Percentiles rank a stretch among this genome's conserved stretches.
phyloP scores from a whole-genome alignment of 2,797 vertebrate species.

The Prunella strophiata region DNA sequence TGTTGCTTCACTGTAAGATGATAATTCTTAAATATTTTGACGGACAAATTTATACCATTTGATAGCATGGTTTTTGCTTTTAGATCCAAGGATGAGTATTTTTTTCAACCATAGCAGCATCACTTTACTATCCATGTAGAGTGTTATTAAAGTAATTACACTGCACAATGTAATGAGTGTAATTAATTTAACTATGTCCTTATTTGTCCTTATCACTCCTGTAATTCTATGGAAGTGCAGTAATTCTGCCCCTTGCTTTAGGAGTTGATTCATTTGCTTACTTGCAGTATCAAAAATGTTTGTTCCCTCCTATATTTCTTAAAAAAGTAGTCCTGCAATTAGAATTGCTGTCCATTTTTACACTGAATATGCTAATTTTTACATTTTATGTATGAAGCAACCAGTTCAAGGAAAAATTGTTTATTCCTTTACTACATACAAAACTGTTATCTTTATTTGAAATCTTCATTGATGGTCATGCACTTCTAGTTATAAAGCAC shows the following conservation, averaged over 20 bases:
- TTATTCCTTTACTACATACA: background rate
- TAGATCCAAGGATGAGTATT: background rate
- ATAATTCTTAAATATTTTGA: background rate
- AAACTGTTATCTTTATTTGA: background rate
- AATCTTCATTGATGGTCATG: background rate
- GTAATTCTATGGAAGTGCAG: background rate
- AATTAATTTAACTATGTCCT: background rate
- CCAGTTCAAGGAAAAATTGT: background rate
- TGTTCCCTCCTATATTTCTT: background rate
- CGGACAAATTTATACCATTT: background rate
- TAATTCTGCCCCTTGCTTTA: background rate
- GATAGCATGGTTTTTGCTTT: background rate
- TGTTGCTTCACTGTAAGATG: background rate
- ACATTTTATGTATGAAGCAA: background rate
- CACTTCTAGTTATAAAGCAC: background rate
- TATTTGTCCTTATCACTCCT: background rate
- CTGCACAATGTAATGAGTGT: background rate
- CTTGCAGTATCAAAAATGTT: background rate
- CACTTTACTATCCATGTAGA: background rate
- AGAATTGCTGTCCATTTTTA: background rate
- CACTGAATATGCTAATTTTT: background rate
- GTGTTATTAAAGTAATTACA: background rate
- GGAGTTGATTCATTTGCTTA: background rate
- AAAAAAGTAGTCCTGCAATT: background rate
- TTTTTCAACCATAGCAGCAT: background rate